Evolutionary conservation across 2,113 vertebrate genomes (phyloP).

Genomic region (Hystrix brachyura): DNA sequence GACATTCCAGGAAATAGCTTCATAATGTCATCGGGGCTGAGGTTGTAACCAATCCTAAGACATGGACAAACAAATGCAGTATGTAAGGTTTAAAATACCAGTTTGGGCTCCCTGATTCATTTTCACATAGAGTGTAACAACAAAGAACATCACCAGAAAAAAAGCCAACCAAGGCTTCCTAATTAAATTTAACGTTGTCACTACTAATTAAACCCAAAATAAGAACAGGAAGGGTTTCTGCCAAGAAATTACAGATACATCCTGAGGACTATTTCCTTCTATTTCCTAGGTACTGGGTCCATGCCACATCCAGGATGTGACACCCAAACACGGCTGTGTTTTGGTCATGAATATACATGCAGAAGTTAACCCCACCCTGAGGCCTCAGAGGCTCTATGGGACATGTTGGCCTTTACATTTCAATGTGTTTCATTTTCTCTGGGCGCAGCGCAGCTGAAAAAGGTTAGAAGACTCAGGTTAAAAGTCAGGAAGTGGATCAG

Average conservation of each 20-base stretch:
- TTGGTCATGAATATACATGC: conserved; percentile 44
- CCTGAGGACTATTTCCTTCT: conserved; percentile 60
- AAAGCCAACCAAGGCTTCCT: conserved; percentile 26
- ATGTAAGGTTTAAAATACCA: conserved; percentile 50
- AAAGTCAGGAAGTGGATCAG: conserved; percentile 76
- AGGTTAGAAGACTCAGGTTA: conserved; percentile 70
- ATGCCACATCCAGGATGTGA: conserved; percentile 56
- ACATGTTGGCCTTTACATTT: conserved; percentile 48
- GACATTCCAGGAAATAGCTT: conserved; percentile 84
- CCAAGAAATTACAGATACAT: conserved; percentile 65
- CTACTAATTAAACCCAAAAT: conserved; percentile 63
- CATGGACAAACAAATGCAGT: conserved; percentile 34
- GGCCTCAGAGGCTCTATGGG: conserved; percentile 18
- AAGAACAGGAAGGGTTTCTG: conserved; percentile 50
- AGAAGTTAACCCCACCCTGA: conserved; percentile 23
- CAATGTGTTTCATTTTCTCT: conserved; percentile 77
- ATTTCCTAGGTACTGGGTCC: not conserved
- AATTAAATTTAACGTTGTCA: conserved; percentile 66
- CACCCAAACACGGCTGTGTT: conserved; percentile 63
- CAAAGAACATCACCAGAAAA: conserved; percentile 3
- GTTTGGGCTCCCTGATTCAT: not conserved
- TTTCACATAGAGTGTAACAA: conserved; percentile 43
- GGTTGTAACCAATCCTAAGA: conserved; percentile 63
- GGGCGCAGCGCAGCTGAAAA: conserved; percentile 60
- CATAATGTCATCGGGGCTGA: conserved; percentile 77